phyloP scores from a whole-genome alignment of 64 coral and sea anemone genomes.

The Pocillopora verrucosa region DNA sequence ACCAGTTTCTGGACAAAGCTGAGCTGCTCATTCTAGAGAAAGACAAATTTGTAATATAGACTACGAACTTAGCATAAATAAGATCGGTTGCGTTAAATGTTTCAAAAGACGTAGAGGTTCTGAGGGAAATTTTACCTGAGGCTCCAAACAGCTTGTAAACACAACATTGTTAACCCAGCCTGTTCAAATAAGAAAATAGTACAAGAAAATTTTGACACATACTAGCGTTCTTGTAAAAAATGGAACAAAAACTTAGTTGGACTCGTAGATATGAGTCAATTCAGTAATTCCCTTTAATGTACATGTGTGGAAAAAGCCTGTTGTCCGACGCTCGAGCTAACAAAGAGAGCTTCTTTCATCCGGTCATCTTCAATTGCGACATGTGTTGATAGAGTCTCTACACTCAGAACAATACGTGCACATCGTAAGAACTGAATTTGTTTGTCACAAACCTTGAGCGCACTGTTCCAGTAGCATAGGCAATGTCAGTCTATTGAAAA shows the following conservation, averaged over 20 bases:
- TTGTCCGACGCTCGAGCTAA: no score
- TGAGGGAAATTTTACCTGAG: constrained; percentile 48
- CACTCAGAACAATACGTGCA: no score
- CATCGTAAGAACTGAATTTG: no score
- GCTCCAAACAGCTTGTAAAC: constrained; percentile 88
- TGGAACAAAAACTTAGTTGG: no score
- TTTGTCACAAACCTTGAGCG: constrained; percentile 64
- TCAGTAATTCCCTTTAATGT: no score
- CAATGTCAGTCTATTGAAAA: constrained; percentile 47
- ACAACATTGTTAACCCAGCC: constrained; percentile 87
- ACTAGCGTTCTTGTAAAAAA: no score
- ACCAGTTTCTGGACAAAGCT: constrained; percentile 77
- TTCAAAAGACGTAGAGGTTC: background rate
- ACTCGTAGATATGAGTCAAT: no score
- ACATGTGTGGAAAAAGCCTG: no score
- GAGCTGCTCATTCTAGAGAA: constrained; percentile 74
- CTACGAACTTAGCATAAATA: no score
- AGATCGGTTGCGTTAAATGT: no score
- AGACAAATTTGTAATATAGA: background rate
- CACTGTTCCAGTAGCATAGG: constrained; percentile 88
- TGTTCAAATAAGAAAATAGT: constrained; percentile 10
- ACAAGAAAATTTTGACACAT: no score
- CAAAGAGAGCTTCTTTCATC: no score
- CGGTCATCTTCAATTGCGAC: background rate
- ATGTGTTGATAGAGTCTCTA: background rate